Evolutionary conservation across 2,888 invertebrate genomes (phyloP), one percentile per base, ranked within the genome.

Genomic region (Troides oblongomaculatus): DNA sequence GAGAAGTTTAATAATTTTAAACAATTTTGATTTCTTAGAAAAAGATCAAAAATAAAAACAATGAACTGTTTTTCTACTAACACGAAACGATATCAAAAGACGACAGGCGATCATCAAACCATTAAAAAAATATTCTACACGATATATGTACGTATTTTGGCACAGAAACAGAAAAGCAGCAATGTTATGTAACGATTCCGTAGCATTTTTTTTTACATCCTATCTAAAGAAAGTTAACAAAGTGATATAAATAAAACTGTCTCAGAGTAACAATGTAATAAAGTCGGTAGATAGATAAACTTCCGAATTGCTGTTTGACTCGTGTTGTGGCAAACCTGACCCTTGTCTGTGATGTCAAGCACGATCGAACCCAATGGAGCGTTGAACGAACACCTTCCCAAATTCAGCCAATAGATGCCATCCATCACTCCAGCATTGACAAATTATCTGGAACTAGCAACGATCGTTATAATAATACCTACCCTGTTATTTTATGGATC

Each of bases 381-480:
- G 64, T 73, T 66, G 64, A 72, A 50, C 70, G 64, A 68, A 64
- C 69, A 72, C 70, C 66, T 64, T 68, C 66, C 58, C 59, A 61
- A 56, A 67, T 39, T 53, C 39, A 46, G 36, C 62, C 73, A 74
- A 79, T 75, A 77, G 69, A 74, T 70, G 76, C 74, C 77, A 78
- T 79, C 72, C 66, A 77, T 79, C 76, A 76, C 75, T 74, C 78
- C 77, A 79, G 78, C 77, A 74, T 77, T 78, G 79, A 84, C 81
- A 87, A 87, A 88, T 87, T 87, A 87, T 87, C 85, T 83, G 84
- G 81, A 77, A 78, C 81, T 76, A 81, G 80, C 81, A 82, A 82
- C 85, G 82, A 84, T 82, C 81, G 81, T 85, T 85, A 85, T 85
- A 87, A 85, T 87, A 30, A 30, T 87, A 75, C 79, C 81, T 85